Percentiles rank a stretch among this genome's conserved stretches.
These are phyloP conservation scores for Archocentrus centrarchus DNA, from an alignment of 2,113 vertebrate species.

Conservation along the genomic window DNA sequence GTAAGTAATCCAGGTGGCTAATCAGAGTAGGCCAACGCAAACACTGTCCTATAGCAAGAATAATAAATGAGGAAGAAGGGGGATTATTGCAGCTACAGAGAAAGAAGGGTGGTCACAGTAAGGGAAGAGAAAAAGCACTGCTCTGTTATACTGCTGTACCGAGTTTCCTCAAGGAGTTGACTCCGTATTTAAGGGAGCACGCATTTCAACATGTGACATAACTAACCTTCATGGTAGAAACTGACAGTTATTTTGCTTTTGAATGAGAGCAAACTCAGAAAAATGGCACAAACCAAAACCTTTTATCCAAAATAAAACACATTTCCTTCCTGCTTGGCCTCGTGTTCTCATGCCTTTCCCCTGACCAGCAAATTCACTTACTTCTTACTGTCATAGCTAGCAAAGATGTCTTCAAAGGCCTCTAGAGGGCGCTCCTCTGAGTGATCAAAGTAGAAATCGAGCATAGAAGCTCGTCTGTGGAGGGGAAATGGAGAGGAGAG, in stretches of 20 bases:
- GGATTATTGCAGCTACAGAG: constrained; percentile 24
- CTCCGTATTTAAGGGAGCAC: background rate
- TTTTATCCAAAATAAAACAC: constrained; percentile 31
- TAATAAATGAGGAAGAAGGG: constrained; percentile 52
- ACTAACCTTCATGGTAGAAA: background rate
- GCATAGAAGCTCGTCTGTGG: constrained; percentile 92
- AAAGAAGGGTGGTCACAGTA: constrained; percentile 10
- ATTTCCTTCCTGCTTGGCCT: constrained; percentile 75
- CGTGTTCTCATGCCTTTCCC: constrained; percentile 49
- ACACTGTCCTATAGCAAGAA: constrained; percentile 55
- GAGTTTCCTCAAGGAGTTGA: background rate
- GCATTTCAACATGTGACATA: background rate
- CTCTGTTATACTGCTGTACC: background rate
- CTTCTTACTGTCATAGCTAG: constrained; percentile 98
- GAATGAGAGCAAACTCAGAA: constrained; percentile 54
- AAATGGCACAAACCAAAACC: background rate
- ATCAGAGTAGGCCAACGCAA: constrained; percentile 51
- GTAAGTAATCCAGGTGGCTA: constrained; percentile 48
- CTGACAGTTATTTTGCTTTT: background rate
- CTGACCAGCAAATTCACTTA: constrained; percentile 85
- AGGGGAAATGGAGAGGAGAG: constrained; percentile 84
- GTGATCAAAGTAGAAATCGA: constrained; percentile 99
- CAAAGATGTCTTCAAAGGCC: constrained; percentile 98
- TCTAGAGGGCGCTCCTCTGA: constrained; percentile 96
- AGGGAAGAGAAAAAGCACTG: constrained; percentile 19